A percentile compares a stretch with the other conserved stretches of the same genome.
Conservation (phyloP, 2,113 vertebrate species). For the Fulica atra region DNA sequence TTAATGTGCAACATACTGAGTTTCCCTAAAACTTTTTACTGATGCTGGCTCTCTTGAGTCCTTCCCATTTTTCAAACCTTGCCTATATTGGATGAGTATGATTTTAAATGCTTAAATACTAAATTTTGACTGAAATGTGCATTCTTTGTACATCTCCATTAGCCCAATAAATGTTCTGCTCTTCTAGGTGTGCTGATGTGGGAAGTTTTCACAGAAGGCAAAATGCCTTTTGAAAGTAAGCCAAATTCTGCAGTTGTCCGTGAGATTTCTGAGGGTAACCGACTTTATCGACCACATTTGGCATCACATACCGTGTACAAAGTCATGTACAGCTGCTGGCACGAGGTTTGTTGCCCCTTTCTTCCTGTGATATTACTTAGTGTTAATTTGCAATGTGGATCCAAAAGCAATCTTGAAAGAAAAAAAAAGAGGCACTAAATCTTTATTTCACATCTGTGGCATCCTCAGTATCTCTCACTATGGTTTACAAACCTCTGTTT, state of each 20-base stretch:
- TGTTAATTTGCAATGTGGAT: background rate
- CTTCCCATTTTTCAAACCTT: background rate
- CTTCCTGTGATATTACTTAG: background rate
- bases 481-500: background rate
- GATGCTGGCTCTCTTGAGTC: background rate
- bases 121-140: background rate
- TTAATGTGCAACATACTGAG: background rate
- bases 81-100: background rate
- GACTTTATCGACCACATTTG: slow-evolving; percentile 83
- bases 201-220: slow-evolving; percentile 89
- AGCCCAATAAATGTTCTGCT: background rate
- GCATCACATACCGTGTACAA: slow-evolving; percentile 77
- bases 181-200: slow-evolving; percentile 88
- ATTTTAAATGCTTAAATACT: background rate
- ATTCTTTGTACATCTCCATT: background rate
- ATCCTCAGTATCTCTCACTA: background rate
- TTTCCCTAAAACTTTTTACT: background rate
- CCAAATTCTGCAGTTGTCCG: slow-evolving; percentile 83
- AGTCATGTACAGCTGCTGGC: slow-evolving; percentile 92
- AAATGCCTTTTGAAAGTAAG: slow-evolving; percentile 84
- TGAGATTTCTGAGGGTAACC: slow-evolving; percentile 83
- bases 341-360: slow-evolving; percentile 77
- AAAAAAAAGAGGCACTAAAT: background rate
- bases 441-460: background rate
- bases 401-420: background rate